Conservation (phyloP, 2,888 invertebrate species). For the Ornithoptera alexandrae region DNA sequence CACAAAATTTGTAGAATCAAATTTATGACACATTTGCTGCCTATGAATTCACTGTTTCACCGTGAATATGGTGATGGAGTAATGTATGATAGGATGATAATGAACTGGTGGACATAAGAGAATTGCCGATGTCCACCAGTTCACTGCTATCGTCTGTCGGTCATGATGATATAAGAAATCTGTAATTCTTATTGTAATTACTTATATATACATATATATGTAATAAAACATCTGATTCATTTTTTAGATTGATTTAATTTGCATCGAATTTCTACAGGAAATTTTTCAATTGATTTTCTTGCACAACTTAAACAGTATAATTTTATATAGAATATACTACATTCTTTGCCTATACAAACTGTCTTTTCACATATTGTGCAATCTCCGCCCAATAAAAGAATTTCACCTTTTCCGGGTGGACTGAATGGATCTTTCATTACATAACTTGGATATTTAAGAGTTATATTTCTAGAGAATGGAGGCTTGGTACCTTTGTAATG, state of each 20-base stretch:
- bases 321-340: conserved; percentile 89
- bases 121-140: too few species aligned
- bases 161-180: too few species aligned
- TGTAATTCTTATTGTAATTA: too few species aligned
- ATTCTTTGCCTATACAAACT: conserved; percentile 86
- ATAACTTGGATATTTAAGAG: conserved; percentile 86
- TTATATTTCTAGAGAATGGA: conserved; percentile 84
- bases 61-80: too few species aligned
- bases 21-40: too few species aligned
- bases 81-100: too few species aligned
- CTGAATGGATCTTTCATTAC: conserved; percentile 92
- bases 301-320: conserved; percentile 88
- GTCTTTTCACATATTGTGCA: conserved; percentile 84
- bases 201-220: too few species aligned
- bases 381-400: conserved; percentile 87
- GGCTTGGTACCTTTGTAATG: conserved; percentile 88
- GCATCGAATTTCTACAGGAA: conserved; percentile 85
- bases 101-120: too few species aligned
- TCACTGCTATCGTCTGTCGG: too few species aligned
- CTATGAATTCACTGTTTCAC: too few species aligned
- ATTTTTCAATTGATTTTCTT: conserved; percentile 72
- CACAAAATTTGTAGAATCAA: too few species aligned
- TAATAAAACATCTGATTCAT: conserved; percentile 36
- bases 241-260: conserved; percentile 73
- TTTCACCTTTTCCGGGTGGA: conserved; percentile 86